Conservation (phyloP, 2,888 invertebrate genomes). For the Galeruca laticollis region DNA sequence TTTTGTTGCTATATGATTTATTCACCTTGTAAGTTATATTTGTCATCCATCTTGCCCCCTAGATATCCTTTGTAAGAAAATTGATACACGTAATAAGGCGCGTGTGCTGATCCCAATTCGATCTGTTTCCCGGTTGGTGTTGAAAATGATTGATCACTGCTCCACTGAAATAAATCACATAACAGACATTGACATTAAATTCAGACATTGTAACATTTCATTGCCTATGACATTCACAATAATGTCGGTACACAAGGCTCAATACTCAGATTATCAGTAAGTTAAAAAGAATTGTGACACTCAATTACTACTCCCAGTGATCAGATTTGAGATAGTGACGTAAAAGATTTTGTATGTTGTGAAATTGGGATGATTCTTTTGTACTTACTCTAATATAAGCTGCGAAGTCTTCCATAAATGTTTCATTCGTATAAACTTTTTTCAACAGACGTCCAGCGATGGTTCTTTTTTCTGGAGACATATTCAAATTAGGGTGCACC, state of each 20-base stretch:
- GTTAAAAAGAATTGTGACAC: no score
- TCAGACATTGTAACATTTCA: no score
- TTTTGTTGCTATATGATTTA: background rate
- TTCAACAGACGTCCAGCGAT: constrained; percentile 32
- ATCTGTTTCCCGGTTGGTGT: constrained; percentile 34
- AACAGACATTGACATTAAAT: background rate
- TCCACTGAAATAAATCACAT: constrained; percentile 29
- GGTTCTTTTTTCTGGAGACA: constrained; percentile 33
- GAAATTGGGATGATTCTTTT: background rate
- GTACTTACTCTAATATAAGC: constrained; percentile 37
- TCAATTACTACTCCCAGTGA: no score
- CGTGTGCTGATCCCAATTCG: constrained; percentile 23
- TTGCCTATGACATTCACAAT: no score
- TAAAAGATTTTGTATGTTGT: no score
- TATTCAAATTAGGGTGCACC: constrained; percentile 28
- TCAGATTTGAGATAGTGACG: no score
- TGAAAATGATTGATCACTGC: constrained; percentile 30
- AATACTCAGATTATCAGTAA: no score
- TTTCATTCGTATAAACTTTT: constrained; percentile 35
- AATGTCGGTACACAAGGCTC: no score
- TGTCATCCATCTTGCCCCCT: constrained; percentile 27
- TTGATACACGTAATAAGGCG: constrained; percentile 34
- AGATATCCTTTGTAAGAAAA: constrained; percentile 37
- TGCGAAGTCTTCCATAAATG: constrained; percentile 36
- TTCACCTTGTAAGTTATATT: constrained; percentile 33